Evolutionary conservation across 2,113 vertebrate species (phyloP).

Genomic region (Colius striatus): DNA sequence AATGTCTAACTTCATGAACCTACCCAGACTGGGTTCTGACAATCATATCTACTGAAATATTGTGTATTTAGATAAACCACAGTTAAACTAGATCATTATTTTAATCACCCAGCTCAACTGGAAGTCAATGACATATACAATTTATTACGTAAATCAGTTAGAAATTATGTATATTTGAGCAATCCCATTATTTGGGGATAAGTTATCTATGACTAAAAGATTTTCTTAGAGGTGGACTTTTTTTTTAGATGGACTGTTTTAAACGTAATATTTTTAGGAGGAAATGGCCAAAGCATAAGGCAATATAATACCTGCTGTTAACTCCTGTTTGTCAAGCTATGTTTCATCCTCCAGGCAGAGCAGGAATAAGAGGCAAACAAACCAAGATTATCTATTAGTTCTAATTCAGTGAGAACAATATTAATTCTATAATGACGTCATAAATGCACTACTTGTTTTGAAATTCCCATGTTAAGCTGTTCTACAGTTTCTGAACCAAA

Average conservation of each 20-base stretch:
- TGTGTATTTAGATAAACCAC: neutral
- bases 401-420: neutral
- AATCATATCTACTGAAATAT: neutral
- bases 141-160: neutral
- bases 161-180: neutral
- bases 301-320: neutral
- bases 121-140: neutral
- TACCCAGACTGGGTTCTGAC: neutral
- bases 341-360: neutral
- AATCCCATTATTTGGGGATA: neutral
- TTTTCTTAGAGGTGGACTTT: neutral
- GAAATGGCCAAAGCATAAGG: neutral
- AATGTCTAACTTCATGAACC: neutral
- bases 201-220: neutral
- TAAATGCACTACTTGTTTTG: neutral
- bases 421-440: neutral
- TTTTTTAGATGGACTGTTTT: neutral
- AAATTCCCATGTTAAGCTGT: neutral
- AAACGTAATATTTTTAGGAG: neutral
- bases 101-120: neutral
- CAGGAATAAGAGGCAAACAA: neutral
- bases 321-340: neutral
- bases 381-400: neutral
- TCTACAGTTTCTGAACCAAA: conserved; percentile 9
- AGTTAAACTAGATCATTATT: neutral